Evolutionary conservation across 2,888 invertebrate species (phyloP), one percentile per base, ranked within the genome.

Genomic region (Tromatobia lineatoria): DNA sequence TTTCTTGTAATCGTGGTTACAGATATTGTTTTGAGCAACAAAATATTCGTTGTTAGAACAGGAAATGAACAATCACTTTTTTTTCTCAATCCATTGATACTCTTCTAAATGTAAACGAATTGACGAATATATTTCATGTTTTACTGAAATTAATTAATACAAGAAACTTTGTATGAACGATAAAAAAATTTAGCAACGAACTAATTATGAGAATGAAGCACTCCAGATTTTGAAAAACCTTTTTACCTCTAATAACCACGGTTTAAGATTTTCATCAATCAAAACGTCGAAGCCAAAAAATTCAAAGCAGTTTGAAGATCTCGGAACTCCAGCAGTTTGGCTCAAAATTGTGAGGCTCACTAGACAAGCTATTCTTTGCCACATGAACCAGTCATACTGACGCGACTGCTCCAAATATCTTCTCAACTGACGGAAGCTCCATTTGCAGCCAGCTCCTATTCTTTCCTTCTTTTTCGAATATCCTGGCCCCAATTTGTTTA

Each of bases 271-370:
- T 64, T 96, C 96, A 91, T 99, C 98, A 0, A 99, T 96, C 64
- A 99, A 94, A 59, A 99, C 96, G 93, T 99, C 98, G 92, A 98
- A 98, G 1, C 98, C 98, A 91, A 98, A 98, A 91, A 98, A 96
- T 92, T 98, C 98, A 93, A 98, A 98, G 93, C 97, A 97, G 94
- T 97, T 97, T 42, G 96, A 95, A 0, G 96, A 95, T 10, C 95
- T 95, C 0, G 97, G 96, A 11, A 97, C 95, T 42, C 96, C 96
- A 29, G 96, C 95, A 0, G 96, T 95, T 92, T 98, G 97, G 70
- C 97, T 97, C 23, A 97, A 94, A 23, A 98, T 94, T 0, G 98
- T 98, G 64, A 98, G 94, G 3, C 96, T 96, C 4, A 98, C 96
- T 59, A 98, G 94, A 15, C 96, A 95, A 11, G 96, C 95, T 80